These are phyloP conservation scores for Branchipolynoe longqiensis DNA, from an alignment of 2,888 invertebrate species.

Conservation along the genomic window DNA sequence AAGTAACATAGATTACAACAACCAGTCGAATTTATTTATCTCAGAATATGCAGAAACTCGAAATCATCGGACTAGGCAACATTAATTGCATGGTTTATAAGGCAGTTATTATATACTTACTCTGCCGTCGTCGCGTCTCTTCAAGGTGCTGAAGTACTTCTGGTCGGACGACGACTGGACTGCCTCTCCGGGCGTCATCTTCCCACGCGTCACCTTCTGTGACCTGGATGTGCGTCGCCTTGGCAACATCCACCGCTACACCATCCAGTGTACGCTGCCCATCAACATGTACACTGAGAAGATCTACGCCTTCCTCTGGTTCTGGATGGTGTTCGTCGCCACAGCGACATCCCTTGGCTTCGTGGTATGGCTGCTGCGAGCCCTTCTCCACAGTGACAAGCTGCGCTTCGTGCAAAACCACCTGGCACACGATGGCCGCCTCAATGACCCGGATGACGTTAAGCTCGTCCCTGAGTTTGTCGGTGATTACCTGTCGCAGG, in stretches of 20 bases:
- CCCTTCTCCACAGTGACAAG: neutral
- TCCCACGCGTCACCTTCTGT: conserved; percentile 68
- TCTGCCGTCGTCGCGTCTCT: neutral
- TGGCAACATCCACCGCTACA: conserved; percentile 76
- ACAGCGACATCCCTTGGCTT: conserved; percentile 73
- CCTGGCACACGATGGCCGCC: neutral
- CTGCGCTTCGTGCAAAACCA: neutral
- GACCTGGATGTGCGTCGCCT: conserved; percentile 64
- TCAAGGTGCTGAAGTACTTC: conserved; percentile 19
- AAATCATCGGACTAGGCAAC: no score
- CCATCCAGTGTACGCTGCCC: conserved; percentile 74
- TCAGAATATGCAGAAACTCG: no score
- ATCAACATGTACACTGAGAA: conserved; percentile 63
- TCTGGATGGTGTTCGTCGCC: conserved; percentile 76
- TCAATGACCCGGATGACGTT: neutral
- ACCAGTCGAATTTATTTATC: no score
- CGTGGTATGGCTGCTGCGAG: conserved; percentile 71
- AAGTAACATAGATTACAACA: no score
- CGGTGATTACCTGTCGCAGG: conserved; percentile 62
- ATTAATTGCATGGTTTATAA: neutral
- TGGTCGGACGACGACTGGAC: conserved; percentile 63
- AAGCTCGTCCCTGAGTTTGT: conserved; percentile 53
- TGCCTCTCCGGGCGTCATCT: conserved; percentile 64
- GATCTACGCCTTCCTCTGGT: conserved; percentile 62
- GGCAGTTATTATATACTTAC: neutral